phyloP scores from a whole-genome alignment of 1,140 invertebrate species.

The Papilio glaucus region DNA sequence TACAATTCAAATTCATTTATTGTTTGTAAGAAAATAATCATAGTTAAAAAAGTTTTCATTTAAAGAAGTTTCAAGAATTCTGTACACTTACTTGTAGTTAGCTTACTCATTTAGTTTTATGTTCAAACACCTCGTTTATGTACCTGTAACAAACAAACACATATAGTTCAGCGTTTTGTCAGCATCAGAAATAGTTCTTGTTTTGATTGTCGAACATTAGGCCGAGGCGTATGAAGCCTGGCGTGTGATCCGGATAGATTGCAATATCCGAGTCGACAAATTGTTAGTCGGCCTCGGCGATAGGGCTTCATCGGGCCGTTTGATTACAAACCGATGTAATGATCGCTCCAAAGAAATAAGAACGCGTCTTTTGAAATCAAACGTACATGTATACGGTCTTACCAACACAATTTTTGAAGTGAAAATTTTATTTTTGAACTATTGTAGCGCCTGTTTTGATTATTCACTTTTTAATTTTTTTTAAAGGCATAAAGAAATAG shows the following conservation, averaged over 20 bases:
- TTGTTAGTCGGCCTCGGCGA: background rate
- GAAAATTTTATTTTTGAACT: no score
- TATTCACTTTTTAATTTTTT: no score
- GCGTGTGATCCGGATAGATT: conserved; percentile 6
- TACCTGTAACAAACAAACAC: conserved; percentile 6
- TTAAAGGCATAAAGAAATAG: no score
- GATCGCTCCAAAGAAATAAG: background rate
- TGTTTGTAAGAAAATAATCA: no score
- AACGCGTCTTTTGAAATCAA: background rate
- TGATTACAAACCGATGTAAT: conserved; percentile 17
- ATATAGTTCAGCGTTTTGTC: background rate
- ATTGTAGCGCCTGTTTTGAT: no score
- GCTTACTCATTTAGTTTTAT: background rate
- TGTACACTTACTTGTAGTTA: background rate
- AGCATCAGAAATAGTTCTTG: background rate
- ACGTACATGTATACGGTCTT: no score
- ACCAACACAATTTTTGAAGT: no score
- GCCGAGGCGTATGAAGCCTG: background rate
- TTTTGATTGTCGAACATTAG: background rate
- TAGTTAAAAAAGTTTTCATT: no score
- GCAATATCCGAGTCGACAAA: conserved; percentile 25
- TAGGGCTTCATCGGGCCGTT: conserved; percentile 1
- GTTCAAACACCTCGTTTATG: background rate
- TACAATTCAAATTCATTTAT: no score
- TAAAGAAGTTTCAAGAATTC: no score